phyloP scores from a whole-genome alignment of 2,797 vertebrate species.

The Esox masquinongy region DNA sequence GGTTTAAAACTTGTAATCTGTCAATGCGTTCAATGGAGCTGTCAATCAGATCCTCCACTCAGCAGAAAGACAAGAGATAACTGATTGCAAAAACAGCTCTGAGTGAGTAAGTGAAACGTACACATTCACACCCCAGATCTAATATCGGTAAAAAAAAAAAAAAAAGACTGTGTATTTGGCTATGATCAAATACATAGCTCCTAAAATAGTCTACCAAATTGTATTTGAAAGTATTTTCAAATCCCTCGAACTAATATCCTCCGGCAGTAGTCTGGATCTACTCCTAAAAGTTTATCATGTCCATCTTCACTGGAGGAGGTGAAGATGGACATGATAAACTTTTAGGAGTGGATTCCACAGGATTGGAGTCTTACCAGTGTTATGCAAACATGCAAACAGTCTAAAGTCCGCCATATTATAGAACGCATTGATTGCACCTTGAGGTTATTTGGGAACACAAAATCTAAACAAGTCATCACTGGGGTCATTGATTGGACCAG shows the following conservation, averaged over 20 bases:
- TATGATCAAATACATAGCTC: neutral
- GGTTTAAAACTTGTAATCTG: conserved; percentile 75
- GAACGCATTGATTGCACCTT: no score
- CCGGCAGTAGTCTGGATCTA: conserved; percentile 91
- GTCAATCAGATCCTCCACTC: conserved; percentile 74
- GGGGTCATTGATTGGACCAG: no score
- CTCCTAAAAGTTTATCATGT: conserved; percentile 82
- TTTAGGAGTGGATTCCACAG: no score
- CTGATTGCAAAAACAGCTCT: conserved; percentile 65
- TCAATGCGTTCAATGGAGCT: conserved; percentile 73
- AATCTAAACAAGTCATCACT: no score
- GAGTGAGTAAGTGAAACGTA: conserved; percentile 5
- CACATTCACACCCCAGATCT: conserved; percentile 9
- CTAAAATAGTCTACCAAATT: no score
- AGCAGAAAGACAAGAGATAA: conserved; percentile 73
- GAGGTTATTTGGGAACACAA: no score
- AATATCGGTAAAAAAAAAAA: no score
- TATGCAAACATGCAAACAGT: no score
- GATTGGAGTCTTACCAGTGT: no score
- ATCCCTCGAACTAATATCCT: conserved; percentile 87
- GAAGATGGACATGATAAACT: no score
- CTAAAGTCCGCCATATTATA: no score
- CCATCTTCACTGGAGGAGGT: conserved; percentile 85
- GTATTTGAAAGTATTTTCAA: no score
- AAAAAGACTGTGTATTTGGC: neutral